Evolutionary conservation across 2,113 vertebrate genomes (phyloP).

Genomic region (Strigops habroptila): DNA sequence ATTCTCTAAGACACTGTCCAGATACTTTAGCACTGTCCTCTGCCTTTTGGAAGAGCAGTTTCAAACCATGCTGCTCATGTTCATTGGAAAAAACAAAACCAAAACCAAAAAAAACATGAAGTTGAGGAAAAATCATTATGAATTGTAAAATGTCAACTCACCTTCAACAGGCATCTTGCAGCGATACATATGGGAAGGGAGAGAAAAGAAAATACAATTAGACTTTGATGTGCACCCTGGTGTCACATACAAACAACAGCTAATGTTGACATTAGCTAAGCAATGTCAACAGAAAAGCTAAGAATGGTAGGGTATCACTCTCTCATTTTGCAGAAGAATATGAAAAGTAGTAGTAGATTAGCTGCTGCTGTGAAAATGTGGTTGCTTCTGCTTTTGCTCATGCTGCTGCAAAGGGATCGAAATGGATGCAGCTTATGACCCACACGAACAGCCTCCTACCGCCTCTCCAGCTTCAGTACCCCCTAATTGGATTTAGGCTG

Average conservation of each 20-base stretch:
- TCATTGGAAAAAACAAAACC: no score
- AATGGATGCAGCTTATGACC: not conserved
- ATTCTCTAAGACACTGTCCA: not conserved
- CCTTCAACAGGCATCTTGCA: no score
- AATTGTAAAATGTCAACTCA: no score
- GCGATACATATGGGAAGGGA: no score
- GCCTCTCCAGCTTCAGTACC: not conserved
- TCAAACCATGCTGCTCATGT: not conserved
- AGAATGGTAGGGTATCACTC: not conserved
- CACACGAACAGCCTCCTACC: not conserved
- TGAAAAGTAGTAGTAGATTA: not conserved
- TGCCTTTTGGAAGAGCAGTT: not conserved
- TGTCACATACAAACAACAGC: no score
- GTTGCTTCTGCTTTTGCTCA: not conserved
- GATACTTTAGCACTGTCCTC: not conserved
- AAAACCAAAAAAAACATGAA: no score
- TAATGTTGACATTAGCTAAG: no score
- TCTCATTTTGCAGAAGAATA: not conserved
- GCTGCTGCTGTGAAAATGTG: not conserved
- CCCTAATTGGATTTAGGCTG: not conserved
- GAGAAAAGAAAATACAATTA: no score
- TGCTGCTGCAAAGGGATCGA: not conserved
- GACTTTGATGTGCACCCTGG: not conserved
- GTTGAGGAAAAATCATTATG: no score
- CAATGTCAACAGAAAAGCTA: not conserved